These are phyloP conservation scores for Brachionus calyciflorus DNA, from an alignment of 1,140 invertebrate species.

Conservation along the genomic window DNA sequence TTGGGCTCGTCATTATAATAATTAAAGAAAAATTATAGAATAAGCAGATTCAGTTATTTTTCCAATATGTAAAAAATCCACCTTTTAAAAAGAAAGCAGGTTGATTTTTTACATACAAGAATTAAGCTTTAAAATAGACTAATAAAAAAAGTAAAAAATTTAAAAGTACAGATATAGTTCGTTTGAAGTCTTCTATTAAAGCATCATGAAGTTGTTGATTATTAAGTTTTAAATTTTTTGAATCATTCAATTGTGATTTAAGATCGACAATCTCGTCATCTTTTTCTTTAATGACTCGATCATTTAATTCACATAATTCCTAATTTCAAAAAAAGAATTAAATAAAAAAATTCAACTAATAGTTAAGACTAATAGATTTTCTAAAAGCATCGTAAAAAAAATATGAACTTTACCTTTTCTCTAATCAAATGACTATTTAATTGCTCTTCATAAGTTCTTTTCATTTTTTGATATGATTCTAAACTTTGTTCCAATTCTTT, in stretches of 20 bases:
- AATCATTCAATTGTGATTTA: conserved; percentile 11
- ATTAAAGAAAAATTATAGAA: too few relatives aligned
- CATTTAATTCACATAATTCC: conserved; percentile 29
- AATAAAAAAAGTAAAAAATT: neutral
- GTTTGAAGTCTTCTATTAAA: conserved; percentile 27
- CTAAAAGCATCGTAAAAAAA: neutral
- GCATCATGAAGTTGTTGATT: conserved; percentile 38
- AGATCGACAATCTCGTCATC: conserved; percentile 7
- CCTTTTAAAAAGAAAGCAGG: too few relatives aligned
- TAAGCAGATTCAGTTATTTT: too few relatives aligned
- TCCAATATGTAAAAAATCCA: too few relatives aligned
- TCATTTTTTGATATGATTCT: conserved; percentile 39
- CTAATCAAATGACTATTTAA: conserved; percentile 11
- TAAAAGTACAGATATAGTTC: conserved; percentile 32
- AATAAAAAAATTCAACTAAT: conserved; percentile 2
- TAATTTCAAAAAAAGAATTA: too few relatives aligned
- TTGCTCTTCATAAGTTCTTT: conserved; percentile 33
- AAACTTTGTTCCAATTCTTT: conserved; percentile 29
- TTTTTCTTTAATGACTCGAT: conserved; percentile 29
- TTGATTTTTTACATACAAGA: too few relatives aligned
- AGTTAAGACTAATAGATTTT: conserved; percentile 17
- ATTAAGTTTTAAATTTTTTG: conserved; percentile 8
- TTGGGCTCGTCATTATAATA: too few relatives aligned
- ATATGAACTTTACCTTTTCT: conserved; percentile 24
- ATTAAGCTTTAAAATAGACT: conserved; percentile 5